phyloP scores from a whole-genome alignment of 2,888 invertebrate species.

The Tyria jacobaeae region DNA sequence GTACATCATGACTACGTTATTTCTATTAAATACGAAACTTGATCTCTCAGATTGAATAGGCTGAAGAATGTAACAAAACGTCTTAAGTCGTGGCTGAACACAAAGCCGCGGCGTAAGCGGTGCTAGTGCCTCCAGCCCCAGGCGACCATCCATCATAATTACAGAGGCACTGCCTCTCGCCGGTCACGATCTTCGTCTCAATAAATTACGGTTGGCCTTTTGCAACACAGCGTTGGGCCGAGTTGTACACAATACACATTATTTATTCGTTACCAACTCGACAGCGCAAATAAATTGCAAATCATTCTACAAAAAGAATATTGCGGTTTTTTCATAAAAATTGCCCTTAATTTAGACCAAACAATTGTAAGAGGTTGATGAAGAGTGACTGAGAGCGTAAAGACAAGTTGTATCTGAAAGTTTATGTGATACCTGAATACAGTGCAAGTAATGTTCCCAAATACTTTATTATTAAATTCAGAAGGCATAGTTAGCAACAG shows the following conservation, averaged over 20 bases:
- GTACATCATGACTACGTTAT: background rate
- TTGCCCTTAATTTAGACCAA: no score
- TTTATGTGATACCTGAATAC: background rate
- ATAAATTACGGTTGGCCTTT: constrained; percentile 19
- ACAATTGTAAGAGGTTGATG: background rate
- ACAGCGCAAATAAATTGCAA: constrained; percentile 4
- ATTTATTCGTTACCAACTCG: constrained; percentile 4
- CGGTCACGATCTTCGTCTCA: constrained; percentile 12
- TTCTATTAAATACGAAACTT: background rate
- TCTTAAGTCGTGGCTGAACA: background rate
- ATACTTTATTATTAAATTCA: no score
- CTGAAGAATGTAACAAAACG: constrained; percentile 3
- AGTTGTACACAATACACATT: constrained; percentile 11
- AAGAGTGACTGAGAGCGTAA: background rate
- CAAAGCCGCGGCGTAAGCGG: background rate
- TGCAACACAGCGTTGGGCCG: constrained; percentile 18
- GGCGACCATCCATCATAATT: constrained; percentile 16
- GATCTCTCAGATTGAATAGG: background rate
- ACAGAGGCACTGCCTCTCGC: constrained; percentile 5
- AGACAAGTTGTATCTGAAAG: background rate
- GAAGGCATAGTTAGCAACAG: no score
- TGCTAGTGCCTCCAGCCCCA: background rate
- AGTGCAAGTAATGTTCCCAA: background rate
- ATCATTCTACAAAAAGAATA: background rate
- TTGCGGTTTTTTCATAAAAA: background rate